Percentiles rank a stretch among this genome's conserved stretches.
Conservation (phyloP, 2,888 invertebrate species). For the Eumerus sabulonum region DNA sequence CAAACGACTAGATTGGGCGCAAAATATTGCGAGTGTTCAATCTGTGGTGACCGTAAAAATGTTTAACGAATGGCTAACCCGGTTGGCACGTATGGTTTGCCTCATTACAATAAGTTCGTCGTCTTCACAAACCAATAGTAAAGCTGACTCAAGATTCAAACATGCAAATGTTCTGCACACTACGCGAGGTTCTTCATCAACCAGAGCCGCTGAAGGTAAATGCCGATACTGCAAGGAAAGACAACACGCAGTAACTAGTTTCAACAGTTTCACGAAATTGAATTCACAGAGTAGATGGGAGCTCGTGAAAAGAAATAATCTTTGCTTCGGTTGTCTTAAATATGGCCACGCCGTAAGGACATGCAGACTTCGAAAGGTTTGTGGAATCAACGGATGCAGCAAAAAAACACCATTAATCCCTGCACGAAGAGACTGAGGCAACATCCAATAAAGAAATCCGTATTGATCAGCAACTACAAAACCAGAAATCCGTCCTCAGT, state of each 20-base stretch:
- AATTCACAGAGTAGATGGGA: neutral
- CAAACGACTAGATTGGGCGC: conserved; percentile 43
- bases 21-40: conserved; percentile 5
- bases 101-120: conserved; percentile 7
- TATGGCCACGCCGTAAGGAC: conserved; percentile 1
- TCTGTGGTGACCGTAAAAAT: conserved; percentile 20
- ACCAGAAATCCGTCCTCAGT: conserved; percentile 13
- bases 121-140: neutral
- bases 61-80: conserved; percentile 31
- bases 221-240: conserved; percentile 8
- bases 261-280: conserved; percentile 7
- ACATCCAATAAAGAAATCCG: neutral
- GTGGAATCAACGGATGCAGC: conserved; percentile 11
- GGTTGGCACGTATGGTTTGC: conserved; percentile 10
- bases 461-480: neutral
- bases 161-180: conserved; percentile 3
- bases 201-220: neutral
- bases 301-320: no score
- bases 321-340: neutral
- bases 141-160: conserved; percentile 4
- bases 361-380: conserved; percentile 10
- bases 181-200: neutral
- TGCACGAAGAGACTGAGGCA: conserved; percentile 6
- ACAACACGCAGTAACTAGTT: conserved; percentile 7
- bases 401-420: conserved; percentile 9